Base-by-base conservation (phyloP, 2,888 invertebrate genomes). In the Xylophagus ater region DNA sequence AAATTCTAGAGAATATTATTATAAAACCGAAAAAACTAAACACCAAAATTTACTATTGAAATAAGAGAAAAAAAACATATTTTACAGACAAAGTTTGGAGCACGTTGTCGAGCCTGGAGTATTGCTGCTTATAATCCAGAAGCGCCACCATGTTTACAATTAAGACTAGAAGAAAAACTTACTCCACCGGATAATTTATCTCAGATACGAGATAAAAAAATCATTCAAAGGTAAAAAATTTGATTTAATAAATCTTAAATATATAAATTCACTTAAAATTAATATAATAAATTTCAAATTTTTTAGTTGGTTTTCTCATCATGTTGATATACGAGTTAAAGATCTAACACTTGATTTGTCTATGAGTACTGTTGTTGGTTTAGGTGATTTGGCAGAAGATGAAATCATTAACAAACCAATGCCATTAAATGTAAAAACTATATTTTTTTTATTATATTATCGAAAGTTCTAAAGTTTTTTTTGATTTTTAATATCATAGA, bases 321-420 rank as follows among this genome's bases (percentile, higher is more conserved):
- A 76, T 25, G 59, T 84, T 5, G 76, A 78, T 32, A 72, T 81
- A 8, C 70, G 72, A 17, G 71, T 82, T 0, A 67, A 69, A 9
- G 80, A 85, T 51, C 65, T 86, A 35, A 69, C 67, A 39, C 60
- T 87, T 48, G 70, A 74, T 10, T 68, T 89, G 37, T 78, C 81
- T 34, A 83, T 85, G 80, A 86, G 85, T 56, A 85, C 86, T 0
- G 72, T 88, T 1, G 73, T 81, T 23, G 87, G 85, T 9, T 65
- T 93, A 10, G 73, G 81, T 0, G 90, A 89, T 61, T 73, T 93
- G 47, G 70, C 83, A 2, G 92, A 92, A 58, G 92, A 93, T 61
- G 92, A 93, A 66, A 73, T 86, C 24, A 71, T 84, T 17, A 76
- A 76, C 2, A 74, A 78, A 40, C 83, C 88, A 1, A 74, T 90